Evolutionary conservation across 2,888 invertebrate genomes (phyloP), one percentile per base, ranked within the genome.

Genomic region (Xestia ashworthii): DNA sequence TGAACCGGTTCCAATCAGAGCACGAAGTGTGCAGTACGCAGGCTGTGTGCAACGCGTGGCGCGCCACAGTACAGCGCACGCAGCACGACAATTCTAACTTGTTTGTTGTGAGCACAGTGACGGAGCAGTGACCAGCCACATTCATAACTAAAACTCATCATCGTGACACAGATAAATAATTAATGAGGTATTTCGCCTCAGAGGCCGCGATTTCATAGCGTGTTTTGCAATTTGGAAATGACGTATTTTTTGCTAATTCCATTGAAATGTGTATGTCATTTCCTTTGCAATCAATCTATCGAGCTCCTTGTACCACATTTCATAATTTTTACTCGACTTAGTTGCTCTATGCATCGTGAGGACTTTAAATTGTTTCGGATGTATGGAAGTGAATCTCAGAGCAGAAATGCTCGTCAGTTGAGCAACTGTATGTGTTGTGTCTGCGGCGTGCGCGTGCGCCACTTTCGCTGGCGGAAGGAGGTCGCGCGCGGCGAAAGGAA

Each of bases 381-480:
- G 50, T 32, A 71, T 19, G 38, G 62, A 74, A 48, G 22, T 66
- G n/a, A 65, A 50, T 70, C 50, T 64, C 19, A 32, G 50, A 46
- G 48, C 64, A 53, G 44, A 44, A 76, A 50, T 58, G 62, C 48
- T 62, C 50, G 58, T 50, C 38, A 82, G 70, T 84, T 84, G 72
- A 70, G 83, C 74, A 85, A 86, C 66, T 74, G 69, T 71, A 50
- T 77, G 62, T 78, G 79, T 80, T 74, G 81, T 82, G 78, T 78
- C 53, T 71, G 71, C n/a, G 67, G 64, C 67, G n/a, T 65, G 85
- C 75, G 80, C 78, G 76, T 84, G 89, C 81, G 83, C 86, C 87
- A 92, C 92, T 92, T 92, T 92, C 92, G 91, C 90, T 66, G 80
- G 74, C 89, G 91, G 90, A 91, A 91, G 91, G 90, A 91, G 92